These are phyloP conservation scores for Leptodactylus fallax DNA, from an alignment of 2,797 vertebrate species.

Conservation along the genomic window DNA sequence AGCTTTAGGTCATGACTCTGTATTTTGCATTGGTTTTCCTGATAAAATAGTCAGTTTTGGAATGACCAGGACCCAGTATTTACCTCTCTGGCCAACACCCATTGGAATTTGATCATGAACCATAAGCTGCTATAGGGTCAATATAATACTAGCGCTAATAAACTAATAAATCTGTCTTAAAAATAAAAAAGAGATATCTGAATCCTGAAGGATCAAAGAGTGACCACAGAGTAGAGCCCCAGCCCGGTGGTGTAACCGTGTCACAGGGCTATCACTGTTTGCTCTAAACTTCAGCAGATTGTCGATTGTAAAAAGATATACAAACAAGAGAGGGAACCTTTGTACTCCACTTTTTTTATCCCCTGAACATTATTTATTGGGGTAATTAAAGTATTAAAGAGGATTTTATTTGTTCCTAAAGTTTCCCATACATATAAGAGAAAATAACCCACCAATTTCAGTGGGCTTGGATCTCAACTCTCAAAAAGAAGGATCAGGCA, in stretches of 20 bases:
- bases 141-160: conserved; percentile 9
- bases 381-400: not conserved
- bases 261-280: conserved; percentile 46
- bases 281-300: conserved; percentile 55
- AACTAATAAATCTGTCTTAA: conserved; percentile 39
- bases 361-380: conserved; percentile 30
- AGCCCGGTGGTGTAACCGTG: conserved; percentile 13
- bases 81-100: not conserved
- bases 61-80: not conserved
- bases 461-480: too few relatives aligned
- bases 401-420: too few relatives aligned
- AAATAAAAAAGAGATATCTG: conserved; percentile 31
- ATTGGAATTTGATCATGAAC: conserved; percentile 20
- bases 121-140: conserved; percentile 1
- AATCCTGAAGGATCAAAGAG: conserved; percentile 42
- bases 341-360: conserved; percentile 39
- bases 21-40: too few relatives aligned
- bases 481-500: too few relatives aligned
- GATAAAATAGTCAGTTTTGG: too few relatives aligned
- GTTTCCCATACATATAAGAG: too few relatives aligned
- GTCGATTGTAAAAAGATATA: conserved; percentile 49
- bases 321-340: conserved; percentile 56
- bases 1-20: too few relatives aligned
- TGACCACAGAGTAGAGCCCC: conserved; percentile 11
- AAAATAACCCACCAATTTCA: too few relatives aligned